Base-by-base conservation (phyloP, 2,113 vertebrate species). In the Pithys albifrons region DNA sequence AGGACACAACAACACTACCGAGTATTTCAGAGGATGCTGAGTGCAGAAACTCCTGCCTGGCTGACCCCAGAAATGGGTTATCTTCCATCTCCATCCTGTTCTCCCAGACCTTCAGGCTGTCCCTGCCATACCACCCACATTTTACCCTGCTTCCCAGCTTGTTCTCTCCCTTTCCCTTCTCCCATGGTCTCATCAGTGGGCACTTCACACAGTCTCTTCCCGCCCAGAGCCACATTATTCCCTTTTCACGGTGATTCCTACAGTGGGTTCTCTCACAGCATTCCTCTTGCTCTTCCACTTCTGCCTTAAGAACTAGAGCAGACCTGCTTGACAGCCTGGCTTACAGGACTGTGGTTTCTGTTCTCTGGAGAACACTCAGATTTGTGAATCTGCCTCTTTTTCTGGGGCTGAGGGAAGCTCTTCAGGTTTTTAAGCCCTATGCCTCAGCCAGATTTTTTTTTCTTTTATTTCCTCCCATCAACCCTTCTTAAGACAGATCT, bases 131-230 rank as follows among this genome's bases (percentile, higher is more conserved):
- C 6, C 25, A 64, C 9, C 8, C 25, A 41, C 9, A 12, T 54
- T 74, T 81, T 43, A 13, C 41, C 37, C 57, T 20, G 6, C 15
- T 79, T 49, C n/a, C 29, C 31, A 76, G 28, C 16, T 7, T 35
- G 24, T 46, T 71, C 57, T 74, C 16, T 55, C 46, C n/a, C 27
- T 91, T 52, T 65, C 22, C 11, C 3, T 65, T 20, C n/a, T 78
- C 25, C 12, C 3, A 9, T 1, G 3, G 5, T 41, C 29, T 64
- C 4, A 1, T 22, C 1, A 1, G 27, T 24, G 22, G 9, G 31
- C 52, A 49, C 67, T 67, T 64, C 89, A 73, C 89, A 73, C 24
- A 27, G 46, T 22, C 51, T 48, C 31, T 72, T 75, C 67, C 35
- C 22, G 59, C 17, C 10, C 33, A 51, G 13, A 19, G 7, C 25